phyloP scores from a whole-genome alignment of 2,797 vertebrate genomes.

The Chelon labrosus region DNA sequence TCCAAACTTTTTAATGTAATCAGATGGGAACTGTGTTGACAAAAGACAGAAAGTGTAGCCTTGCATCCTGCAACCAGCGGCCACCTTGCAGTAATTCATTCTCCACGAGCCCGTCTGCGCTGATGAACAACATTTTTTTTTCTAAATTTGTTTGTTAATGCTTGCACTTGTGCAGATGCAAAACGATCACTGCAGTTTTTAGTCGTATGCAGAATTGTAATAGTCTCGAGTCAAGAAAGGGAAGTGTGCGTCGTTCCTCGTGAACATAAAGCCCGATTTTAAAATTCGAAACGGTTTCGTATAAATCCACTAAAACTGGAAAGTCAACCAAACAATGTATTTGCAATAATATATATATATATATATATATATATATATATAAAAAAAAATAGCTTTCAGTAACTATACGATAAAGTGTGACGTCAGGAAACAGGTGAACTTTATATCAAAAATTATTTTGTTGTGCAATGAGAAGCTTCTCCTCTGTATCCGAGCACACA shows the following conservation, averaged over 20 bases:
- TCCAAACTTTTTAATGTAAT: slow-evolving; percentile 50
- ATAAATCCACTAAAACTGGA: slow-evolving; percentile 15
- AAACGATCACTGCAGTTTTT: slow-evolving; percentile 6
- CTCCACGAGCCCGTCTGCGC: slow-evolving; percentile 22
- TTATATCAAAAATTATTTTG: slow-evolving; percentile 10
- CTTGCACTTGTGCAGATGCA: slow-evolving; percentile 40
- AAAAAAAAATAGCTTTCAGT: slow-evolving; percentile 30
- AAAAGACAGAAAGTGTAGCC: slow-evolving; percentile 18
- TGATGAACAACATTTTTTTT: neutral
- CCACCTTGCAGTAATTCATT: neutral
- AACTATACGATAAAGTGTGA: slow-evolving; percentile 8
- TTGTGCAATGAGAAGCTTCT: slow-evolving; percentile 53
- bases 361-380: too few species aligned
- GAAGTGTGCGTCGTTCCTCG: slow-evolving; percentile 29
- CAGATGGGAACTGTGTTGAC: slow-evolving; percentile 3
- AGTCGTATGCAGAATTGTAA: neutral
- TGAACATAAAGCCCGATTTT: neutral
- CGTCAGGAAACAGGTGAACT: slow-evolving; percentile 20
- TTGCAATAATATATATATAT: slow-evolving; percentile 31
- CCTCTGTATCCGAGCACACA: slow-evolving; percentile 29
- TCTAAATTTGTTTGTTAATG: slow-evolving; percentile 2
- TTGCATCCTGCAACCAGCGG: neutral
- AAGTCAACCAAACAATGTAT: slow-evolving; percentile 30
- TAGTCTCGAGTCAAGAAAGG: slow-evolving; percentile 16
- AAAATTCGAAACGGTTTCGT: slow-evolving; percentile 18